phyloP scores from a whole-genome alignment of 2,797 vertebrate species.

The Danio jaintianensis region DNA sequence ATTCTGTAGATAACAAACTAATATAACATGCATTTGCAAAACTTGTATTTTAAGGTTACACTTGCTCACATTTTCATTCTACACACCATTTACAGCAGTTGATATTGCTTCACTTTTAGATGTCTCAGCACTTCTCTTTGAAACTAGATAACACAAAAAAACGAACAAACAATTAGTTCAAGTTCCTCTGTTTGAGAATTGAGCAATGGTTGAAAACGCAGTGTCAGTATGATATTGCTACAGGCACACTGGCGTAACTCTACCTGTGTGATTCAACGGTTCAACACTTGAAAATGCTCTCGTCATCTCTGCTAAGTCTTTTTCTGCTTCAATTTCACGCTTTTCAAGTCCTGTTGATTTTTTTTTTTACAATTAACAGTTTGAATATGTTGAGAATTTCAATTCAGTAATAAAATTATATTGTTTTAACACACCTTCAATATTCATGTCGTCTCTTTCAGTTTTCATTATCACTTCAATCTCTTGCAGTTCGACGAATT shows the following conservation, averaged over 20 bases:
- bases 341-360: not conserved
- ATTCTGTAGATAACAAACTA: slow-evolving; percentile 25
- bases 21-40: not conserved
- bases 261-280: not conserved
- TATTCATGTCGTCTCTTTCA: not conserved
- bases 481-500: slow-evolving; percentile 16
- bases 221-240: slow-evolving; percentile 17
- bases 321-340: not conserved
- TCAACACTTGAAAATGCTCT: slow-evolving; percentile 3
- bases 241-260: not conserved
- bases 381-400: not conserved
- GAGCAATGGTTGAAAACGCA: not conserved
- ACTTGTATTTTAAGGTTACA: not conserved
- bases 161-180: not conserved
- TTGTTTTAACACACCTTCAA: slow-evolving; percentile 7
- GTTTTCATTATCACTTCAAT: not conserved
- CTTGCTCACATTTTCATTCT: not conserved
- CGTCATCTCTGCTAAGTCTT: slow-evolving; percentile 6
- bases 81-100: slow-evolving; percentile 15
- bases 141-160: slow-evolving; percentile 14
- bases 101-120: not conserved
- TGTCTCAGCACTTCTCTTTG: slow-evolving; percentile 6
- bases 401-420: not conserved
- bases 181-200: not conserved
- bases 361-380: not conserved